A percentile compares a stretch with the other conserved stretches of the same genome.
Evolutionary conservation across 2,888 invertebrate species (phyloP).

Genomic region (Gastracanthus pulcherrimus): DNA sequence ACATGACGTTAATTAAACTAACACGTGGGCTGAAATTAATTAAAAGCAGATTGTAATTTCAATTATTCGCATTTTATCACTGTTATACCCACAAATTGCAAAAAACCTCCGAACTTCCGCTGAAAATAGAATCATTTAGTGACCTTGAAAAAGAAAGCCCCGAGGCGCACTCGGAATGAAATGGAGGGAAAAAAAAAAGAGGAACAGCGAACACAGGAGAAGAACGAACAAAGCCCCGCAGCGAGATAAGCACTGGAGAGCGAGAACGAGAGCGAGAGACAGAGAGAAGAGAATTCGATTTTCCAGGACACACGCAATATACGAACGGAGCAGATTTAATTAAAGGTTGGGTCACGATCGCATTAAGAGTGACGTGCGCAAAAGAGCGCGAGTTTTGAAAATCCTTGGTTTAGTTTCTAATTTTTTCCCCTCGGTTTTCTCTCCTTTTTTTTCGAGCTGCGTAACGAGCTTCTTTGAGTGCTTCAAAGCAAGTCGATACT

Average conservation of each 20-base stretch:
- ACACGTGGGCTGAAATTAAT: not conserved
- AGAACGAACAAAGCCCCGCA: not conserved
- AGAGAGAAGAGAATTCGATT: not conserved
- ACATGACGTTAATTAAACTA: not conserved
- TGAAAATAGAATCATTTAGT: not conserved
- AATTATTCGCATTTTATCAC: not conserved
- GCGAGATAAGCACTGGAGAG: too few species aligned
- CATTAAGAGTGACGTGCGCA: constrained; percentile 2
- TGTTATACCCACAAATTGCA: too few species aligned
- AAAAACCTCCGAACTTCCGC: not conserved
- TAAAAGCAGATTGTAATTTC: not conserved
- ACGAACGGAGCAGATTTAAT: constrained; percentile 5
- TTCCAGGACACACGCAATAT: not conserved
- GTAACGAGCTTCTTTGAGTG: too few species aligned
- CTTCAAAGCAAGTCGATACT: not conserved
- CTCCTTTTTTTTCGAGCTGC: not conserved
- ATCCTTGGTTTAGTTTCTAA: not conserved
- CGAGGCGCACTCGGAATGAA: not conserved
- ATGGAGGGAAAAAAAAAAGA: not conserved
- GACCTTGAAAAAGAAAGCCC: not conserved
- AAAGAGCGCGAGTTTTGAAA: not conserved
- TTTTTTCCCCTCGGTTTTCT: not conserved
- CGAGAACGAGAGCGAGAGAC: too few species aligned
- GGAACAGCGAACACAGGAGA: too few species aligned
- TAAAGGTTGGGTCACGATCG: not conserved